These are phyloP conservation scores for Harpalus rufipes DNA, from an alignment of 2,888 invertebrate genomes.

Conservation along the genomic window DNA sequence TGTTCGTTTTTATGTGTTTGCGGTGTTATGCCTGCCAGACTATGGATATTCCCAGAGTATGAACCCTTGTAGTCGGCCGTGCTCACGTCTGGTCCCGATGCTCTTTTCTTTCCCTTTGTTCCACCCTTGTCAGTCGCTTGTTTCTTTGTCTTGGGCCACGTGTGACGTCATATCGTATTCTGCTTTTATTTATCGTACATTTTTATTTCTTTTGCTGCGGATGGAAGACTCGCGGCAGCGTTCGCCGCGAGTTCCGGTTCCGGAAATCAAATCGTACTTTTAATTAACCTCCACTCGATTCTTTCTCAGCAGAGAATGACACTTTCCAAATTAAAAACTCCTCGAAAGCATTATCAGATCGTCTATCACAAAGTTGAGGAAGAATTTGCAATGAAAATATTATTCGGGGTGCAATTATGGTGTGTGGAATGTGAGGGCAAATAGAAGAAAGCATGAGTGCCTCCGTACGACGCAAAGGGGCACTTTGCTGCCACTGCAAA, in stretches of 20 bases:
- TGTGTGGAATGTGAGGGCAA: not conserved
- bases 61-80: not conserved
- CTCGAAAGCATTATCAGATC: conserved; percentile 14
- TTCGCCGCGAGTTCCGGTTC: not conserved
- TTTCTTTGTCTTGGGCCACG: conserved; percentile 53
- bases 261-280: not conserved
- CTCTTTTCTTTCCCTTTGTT: conserved; percentile 45
- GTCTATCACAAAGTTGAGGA: conserved; percentile 40
- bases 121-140: conserved; percentile 40
- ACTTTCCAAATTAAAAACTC: conserved; percentile 55
- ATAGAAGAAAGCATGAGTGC: not conserved
- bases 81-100: conserved; percentile 16
- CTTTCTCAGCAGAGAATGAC: conserved; percentile 40
- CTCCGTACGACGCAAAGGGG: too few species aligned
- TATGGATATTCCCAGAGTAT: not conserved
- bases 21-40: too few species aligned
- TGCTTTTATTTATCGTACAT: conserved; percentile 46
- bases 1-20: not conserved
- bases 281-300: conserved; percentile 10
- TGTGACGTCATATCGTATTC: conserved; percentile 57
- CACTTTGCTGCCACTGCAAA: too few species aligned
- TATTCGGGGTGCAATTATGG: not conserved
- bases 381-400: conserved; percentile 6
- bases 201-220: conserved; percentile 20
- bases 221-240: not conserved